These are phyloP conservation scores for Digitonthophagus gazella DNA, from an alignment of 2,888 invertebrate species.

Conservation along the genomic window DNA sequence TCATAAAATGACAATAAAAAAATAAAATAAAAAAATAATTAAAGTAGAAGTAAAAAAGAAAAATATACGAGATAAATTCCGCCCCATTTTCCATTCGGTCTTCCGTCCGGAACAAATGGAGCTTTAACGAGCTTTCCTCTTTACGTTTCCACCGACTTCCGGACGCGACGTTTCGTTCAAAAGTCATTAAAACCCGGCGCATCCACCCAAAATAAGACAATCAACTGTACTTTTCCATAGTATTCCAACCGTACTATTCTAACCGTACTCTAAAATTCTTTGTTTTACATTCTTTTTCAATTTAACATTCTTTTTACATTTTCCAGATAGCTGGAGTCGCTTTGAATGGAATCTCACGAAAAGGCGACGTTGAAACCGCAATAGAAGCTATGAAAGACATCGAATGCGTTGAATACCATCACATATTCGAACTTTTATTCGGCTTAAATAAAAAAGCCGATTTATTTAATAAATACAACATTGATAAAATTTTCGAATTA, in stretches of 20 bases:
- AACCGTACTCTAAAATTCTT: too few relatives aligned
- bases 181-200: slow-evolving; percentile 1
- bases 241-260: too few relatives aligned
- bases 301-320: not conserved
- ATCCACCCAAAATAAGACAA: too few relatives aligned
- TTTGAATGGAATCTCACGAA: slow-evolving; percentile 72
- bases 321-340: slow-evolving; percentile 74
- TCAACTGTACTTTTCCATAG: too few relatives aligned
- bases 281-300: too few relatives aligned
- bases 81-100: not conserved
- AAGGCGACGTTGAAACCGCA: slow-evolving; percentile 69
- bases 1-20: not conserved
- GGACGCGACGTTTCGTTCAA: not conserved
- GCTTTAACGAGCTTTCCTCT: slow-evolving; percentile 9
- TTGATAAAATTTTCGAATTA: slow-evolving; percentile 74
- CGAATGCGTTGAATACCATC: slow-evolving; percentile 70
- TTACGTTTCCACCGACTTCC: not conserved
- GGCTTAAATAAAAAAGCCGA: slow-evolving; percentile 67
- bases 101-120: slow-evolving; percentile 1
- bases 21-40: not conserved
- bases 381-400: slow-evolving; percentile 66
- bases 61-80: not conserved
- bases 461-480: slow-evolving; percentile 65
- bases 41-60: not conserved
- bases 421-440: slow-evolving; percentile 75